Evolutionary conservation across 2,797 vertebrate genomes (phyloP), one percentile per base, ranked within the genome.

Genomic region (Fringilla coelebs): DNA sequence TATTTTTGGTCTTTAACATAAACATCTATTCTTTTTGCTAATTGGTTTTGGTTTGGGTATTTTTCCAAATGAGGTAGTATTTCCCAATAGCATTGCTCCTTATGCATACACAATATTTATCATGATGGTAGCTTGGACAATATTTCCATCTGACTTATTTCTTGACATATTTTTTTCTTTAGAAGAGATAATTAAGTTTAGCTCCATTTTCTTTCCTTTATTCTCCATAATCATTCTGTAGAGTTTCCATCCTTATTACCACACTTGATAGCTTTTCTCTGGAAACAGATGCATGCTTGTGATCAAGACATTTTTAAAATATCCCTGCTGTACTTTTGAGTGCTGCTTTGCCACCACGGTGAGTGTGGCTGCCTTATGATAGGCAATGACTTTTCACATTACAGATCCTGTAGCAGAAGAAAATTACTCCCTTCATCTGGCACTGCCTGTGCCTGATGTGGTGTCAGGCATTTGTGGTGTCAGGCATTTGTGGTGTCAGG

Each of bases 401-500:
- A 46, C 34, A 80, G 41, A 24, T 60, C 16, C 43, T 61, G 21
- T 22, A 29, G 12, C 0, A 58, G 62, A 79, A 87, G 20, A 40
- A 88, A 70, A 43, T n/a, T 10, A 11, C 16, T 71, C 11, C 18
- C 10, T 71, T 82, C 32, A 19, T 34, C 51, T 80, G 24, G 17
- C 32, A 12, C 12, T 62, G 16, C 6, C 13, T 61, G 36, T 43
- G 6, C 12, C 21, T 43, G 45, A 46, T 32, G 14, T 25, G 21
- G 7, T 52, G n/a, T 3, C n/a, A 73, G 12, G 15, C 1, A 19
- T 29, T 60, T 38, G 8, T 19, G 17, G 7, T 38, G 36, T 6
- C 36, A 67, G 12, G 13, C 0, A 0, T 77, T 71, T 41, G 26
- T 5, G 4, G 7, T 36, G 38, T 60, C 41, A n/a, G n/a, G n/a